Conservation (phyloP, 2,888 invertebrate genomes). For the Drosophila phalerata region DNA sequence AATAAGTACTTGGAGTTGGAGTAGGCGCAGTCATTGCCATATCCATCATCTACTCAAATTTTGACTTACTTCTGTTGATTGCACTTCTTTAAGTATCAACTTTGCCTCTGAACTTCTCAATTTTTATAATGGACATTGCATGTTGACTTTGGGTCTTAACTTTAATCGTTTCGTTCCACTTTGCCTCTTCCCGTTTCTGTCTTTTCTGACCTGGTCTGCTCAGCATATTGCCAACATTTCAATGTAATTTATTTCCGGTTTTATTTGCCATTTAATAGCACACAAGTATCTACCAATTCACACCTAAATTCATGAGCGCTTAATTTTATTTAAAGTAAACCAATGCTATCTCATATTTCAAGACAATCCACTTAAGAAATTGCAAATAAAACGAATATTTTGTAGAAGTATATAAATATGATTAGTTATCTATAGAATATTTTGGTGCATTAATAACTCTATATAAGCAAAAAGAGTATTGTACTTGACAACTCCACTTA, state of each 20-base stretch:
- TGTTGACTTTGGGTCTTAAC: constrained; percentile 55
- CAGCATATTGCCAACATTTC: constrained; percentile 63
- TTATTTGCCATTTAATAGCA: constrained; percentile 55
- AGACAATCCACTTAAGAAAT: too few relatives aligned
- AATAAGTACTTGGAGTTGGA: constrained; percentile 28
- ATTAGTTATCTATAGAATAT: background rate
- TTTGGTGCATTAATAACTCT: background rate
- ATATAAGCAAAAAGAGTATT: background rate
- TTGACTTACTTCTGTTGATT: constrained; percentile 75
- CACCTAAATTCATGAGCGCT: constrained; percentile 14
- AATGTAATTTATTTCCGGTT: constrained; percentile 67
- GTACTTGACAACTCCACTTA: background rate
- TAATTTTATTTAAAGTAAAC: background rate
- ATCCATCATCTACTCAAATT: constrained; percentile 36
- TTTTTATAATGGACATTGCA: constrained; percentile 74
- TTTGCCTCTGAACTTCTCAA: constrained; percentile 32
- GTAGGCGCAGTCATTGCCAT: constrained; percentile 35
- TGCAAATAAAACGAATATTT: too few relatives aligned
- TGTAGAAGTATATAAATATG: too few relatives aligned
- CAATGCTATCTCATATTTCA: background rate
- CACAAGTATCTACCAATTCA: constrained; percentile 48
- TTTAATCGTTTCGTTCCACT: constrained; percentile 29
- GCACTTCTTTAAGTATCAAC: constrained; percentile 75
- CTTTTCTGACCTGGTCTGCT: constrained; percentile 44
- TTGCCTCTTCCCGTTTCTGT: constrained; percentile 21